Base-by-base conservation (phyloP, 2,113 vertebrate species). In the Tor tambroides region DNA sequence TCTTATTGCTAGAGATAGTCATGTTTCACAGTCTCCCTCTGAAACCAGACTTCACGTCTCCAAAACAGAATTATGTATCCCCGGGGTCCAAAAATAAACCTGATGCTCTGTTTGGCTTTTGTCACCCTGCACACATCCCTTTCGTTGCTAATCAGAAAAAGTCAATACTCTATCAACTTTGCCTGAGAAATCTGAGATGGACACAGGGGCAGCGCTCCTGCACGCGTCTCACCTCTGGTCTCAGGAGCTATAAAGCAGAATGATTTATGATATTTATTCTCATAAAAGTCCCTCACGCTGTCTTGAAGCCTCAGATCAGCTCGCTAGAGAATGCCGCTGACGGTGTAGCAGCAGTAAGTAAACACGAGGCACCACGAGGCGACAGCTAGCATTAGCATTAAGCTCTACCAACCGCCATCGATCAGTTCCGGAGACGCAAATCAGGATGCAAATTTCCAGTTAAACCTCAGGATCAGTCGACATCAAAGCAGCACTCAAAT, bases 211-310 rank as follows among this genome's bases (percentile, higher is more conserved):
- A 35, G 38, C 1, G 28, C 28, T 51, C 41, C 5, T 86, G 86
- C 86, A 83, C 85, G 90, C 87, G 89, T 90, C 90, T 90, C 79
- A 82, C 46, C 69, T 56, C 81, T 75, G 86, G 86, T 92, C 90
- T 90, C 91, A 75, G 43, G 86, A 87, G 91, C 91, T 86, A 89
- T 85, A 87, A 75, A 35, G 11, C 63, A 91, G 83, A 90, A 94
- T 93, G 90, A 94, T 93, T 92, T 81, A 84, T 85, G 83, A 87
- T 89, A 82, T 82, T 82, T 91, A 94, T 92, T 89, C 83, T 76
- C 88, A 87, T 91, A 89, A 92, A 89, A 91, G 88, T 23, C 54
- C 91, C 81, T 88, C 86, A 91, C 90, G 90, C 87, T 83, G 89
- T 69, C 75, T 30, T 77, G 79, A 89, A 90, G 83, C 72, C 54